These are phyloP conservation scores for Felis catus DNA, from an alignment of 2,113 vertebrate genomes.

Conservation along the genomic window DNA sequence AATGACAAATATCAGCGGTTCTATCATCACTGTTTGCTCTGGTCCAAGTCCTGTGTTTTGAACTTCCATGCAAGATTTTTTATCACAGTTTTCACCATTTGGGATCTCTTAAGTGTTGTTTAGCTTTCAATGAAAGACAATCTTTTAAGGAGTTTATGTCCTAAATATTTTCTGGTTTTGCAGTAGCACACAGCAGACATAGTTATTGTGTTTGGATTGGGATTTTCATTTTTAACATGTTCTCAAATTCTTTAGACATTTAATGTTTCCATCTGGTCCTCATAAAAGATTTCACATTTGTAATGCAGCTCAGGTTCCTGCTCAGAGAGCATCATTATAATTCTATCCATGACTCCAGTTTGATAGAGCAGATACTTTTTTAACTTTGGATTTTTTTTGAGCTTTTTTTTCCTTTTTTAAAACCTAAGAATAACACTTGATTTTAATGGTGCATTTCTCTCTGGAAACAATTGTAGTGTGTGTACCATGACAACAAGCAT, in stretches of 20 bases:
- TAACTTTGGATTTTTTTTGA: conserved; percentile 23
- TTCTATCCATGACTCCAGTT: conserved; percentile 32
- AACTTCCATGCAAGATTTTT: background rate
- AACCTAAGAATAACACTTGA: background rate
- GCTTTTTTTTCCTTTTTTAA: background rate
- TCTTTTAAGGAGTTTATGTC: conserved; percentile 35
- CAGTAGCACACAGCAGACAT: conserved; percentile 30
- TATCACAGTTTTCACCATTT: conserved; percentile 25
- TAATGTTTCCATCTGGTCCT: conserved; percentile 70
- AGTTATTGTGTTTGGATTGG: conserved; percentile 25
- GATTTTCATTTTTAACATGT: conserved; percentile 62
- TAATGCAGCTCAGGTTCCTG: conserved; percentile 47
- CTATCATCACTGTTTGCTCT: background rate
- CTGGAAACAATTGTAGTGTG: background rate
- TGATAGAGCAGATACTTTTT: conserved; percentile 31
- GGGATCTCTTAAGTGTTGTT: conserved; percentile 10
- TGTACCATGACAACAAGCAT: background rate
- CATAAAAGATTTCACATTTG: conserved; percentile 65
- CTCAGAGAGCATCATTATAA: conserved; percentile 24
- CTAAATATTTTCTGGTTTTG: conserved; percentile 67
- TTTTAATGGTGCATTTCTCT: background rate
- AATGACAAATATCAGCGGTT: background rate
- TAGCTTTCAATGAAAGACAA: conserved; percentile 50
- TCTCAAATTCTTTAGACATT: conserved; percentile 63
- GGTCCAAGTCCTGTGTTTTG: background rate